A percentile compares a stretch with the other conserved stretches of the same genome.
Conservation (phyloP, 2,797 vertebrate species). For the Sitta carolinensis region DNA sequence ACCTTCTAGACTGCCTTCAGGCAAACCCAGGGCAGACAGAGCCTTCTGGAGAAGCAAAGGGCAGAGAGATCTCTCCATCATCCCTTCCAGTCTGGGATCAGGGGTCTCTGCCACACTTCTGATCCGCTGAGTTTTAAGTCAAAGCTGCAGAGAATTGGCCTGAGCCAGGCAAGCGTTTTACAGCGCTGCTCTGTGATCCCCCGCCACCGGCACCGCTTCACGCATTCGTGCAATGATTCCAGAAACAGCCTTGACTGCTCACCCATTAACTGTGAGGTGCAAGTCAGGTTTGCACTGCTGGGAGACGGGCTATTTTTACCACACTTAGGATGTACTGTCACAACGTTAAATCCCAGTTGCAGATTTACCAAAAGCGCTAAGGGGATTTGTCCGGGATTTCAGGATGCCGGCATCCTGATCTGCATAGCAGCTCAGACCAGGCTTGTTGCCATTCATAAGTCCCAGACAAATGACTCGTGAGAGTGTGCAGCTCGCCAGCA, state of each 20-base stretch:
- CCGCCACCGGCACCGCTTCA: neutral
- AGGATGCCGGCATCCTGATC: conserved; percentile 25
- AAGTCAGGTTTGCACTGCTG: conserved; percentile 7
- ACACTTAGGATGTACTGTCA: conserved; percentile 30
- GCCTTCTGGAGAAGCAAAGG: neutral
- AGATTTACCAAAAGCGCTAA: conserved; percentile 49
- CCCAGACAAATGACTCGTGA: neutral
- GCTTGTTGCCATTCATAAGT: conserved; percentile 43
- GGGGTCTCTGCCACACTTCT: neutral
- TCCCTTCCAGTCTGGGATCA: neutral
- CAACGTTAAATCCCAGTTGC: conserved; percentile 37
- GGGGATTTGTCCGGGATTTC: conserved; percentile 59
- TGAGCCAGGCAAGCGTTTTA: neutral
- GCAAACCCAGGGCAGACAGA: neutral
- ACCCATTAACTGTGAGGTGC: conserved; percentile 1
- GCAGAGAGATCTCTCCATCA: neutral
- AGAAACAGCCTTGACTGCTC: conserved; percentile 21
- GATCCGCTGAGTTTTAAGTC: neutral
- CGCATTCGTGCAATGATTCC: neutral
- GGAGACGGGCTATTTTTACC: conserved; percentile 58
- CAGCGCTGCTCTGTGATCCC: neutral
- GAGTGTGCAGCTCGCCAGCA: neutral
- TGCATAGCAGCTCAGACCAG: conserved; percentile 36
- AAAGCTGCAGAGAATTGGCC: neutral
- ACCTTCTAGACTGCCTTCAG: neutral